Base-by-base conservation (phyloP, 2,113 vertebrate genomes). In the Daphoenositta chrysoptera region DNA sequence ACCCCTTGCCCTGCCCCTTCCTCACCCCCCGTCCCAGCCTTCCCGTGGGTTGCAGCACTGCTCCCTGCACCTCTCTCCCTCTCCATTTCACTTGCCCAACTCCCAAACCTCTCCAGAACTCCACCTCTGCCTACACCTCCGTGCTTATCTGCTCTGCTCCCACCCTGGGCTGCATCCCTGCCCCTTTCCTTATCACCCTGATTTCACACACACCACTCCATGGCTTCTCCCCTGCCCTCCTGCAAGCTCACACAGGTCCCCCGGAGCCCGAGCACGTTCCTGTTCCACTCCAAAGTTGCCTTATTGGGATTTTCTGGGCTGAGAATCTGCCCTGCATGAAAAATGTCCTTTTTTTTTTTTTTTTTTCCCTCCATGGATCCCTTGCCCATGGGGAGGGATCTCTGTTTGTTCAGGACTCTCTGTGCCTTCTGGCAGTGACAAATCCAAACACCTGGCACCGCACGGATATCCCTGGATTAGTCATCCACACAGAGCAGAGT, bases 51-150 rank as follows among this genome's bases (percentile, higher is more conserved):
- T 88, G 68, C 90, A 90, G 93, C 54, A 21, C 58, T 83, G 76
- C 44, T 94, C 70, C 78, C 87, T 82, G 57, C 66, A 54, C 24
- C 51, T 51, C 54, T 9, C 63, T 19, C 64, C 63, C 71, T 44
- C 58, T 48, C 80, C 30, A 75, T 53, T 91, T 60, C 96, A 94
- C 94, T 97, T 93, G 87, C 96, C 92, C 94, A 96, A 91, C 75
- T 89, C 71, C 91, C 93, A 86, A 47, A 93, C 45, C 85, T 93
- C 92, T 96, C 87, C 95, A 96, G 60, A 91, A 44, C 96, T 96
- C 83, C 95, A 94, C 91, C 95, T 91, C 93, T 95, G 96, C 95
- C 94, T 63, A 96, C 94, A 94, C 92, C 90, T 87, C 80, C 10
- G 83, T 13, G 53, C 77, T 97, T 97, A 94, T 96, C 95, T 95